These are phyloP conservation scores for Ridgeia piscesae DNA, from an alignment of 1,140 invertebrate genomes.

Conservation along the genomic window DNA sequence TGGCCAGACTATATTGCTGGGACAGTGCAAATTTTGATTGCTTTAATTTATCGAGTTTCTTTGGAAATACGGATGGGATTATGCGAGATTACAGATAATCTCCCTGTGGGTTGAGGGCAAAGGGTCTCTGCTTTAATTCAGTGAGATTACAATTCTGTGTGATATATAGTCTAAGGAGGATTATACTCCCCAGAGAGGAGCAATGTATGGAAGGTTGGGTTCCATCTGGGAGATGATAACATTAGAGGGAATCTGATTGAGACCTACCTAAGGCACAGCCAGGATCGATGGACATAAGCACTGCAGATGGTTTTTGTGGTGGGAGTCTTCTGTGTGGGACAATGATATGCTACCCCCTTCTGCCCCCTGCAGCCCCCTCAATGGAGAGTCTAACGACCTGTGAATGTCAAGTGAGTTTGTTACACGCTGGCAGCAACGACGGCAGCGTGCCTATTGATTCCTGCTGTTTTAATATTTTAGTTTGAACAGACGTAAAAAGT, in stretches of 20 bases:
- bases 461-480: not conserved
- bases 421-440: not conserved
- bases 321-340: not conserved
- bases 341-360: not conserved
- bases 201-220: not conserved
- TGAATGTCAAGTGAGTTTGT: not conserved
- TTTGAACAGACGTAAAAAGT: not conserved
- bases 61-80: not conserved
- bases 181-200: not conserved
- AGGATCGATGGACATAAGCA: not conserved
- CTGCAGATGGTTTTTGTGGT: not conserved
- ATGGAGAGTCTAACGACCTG: not conserved
- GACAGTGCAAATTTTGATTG: not conserved
- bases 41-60: not conserved
- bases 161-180: not conserved
- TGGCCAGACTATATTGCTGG: not conserved
- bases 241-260: not conserved
- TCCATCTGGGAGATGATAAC: not conserved
- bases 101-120: not conserved
- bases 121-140: not conserved
- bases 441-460: not conserved
- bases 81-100: not conserved
- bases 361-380: not conserved
- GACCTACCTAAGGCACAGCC: not conserved
- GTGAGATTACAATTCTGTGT: not conserved